phyloP scores from a whole-genome alignment of 30 jellyfish, hydroid and myxozoan genomes.

The Chironex yamaguchii region DNA sequence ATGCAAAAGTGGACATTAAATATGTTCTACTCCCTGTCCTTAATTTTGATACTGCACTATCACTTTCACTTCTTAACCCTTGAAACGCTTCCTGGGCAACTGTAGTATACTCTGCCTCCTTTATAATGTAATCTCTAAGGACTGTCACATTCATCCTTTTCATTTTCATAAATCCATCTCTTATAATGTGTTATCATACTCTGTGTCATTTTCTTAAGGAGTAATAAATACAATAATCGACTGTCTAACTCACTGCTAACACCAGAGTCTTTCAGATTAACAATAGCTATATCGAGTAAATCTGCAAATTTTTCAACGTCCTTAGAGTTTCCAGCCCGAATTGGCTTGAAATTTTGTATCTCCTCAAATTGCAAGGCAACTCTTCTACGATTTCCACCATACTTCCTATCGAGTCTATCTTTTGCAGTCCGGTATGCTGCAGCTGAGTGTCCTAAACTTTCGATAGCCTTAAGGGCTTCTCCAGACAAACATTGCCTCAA shows the following conservation, averaged over 20 bases:
- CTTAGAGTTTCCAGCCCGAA: no score
- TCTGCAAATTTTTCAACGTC: background rate
- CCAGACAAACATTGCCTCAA: slow-evolving; percentile 29
- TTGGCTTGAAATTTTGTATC: no score
- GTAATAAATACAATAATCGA: background rate
- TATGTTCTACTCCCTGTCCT: no score
- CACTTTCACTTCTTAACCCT: no score
- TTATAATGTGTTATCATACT: background rate
- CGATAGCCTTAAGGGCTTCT: slow-evolving; percentile 10
- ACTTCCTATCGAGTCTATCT: no score
- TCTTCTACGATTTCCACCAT: no score
- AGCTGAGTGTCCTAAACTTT: no score
- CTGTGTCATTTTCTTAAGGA: background rate
- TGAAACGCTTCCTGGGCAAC: background rate
- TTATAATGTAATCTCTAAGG: background rate
- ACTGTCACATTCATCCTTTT: background rate
- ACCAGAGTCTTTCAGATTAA: background rate
- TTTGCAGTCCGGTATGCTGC: no score
- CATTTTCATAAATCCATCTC: background rate
- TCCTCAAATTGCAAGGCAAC: no score
- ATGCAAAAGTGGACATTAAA: no score
- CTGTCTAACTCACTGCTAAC: background rate
- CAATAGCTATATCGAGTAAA: background rate
- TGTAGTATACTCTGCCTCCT: background rate
- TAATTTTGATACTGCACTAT: no score